Evolutionary conservation across 2,113 vertebrate species (phyloP), one percentile per base, ranked within the genome.

Genomic region (Apodemus speciosus): DNA sequence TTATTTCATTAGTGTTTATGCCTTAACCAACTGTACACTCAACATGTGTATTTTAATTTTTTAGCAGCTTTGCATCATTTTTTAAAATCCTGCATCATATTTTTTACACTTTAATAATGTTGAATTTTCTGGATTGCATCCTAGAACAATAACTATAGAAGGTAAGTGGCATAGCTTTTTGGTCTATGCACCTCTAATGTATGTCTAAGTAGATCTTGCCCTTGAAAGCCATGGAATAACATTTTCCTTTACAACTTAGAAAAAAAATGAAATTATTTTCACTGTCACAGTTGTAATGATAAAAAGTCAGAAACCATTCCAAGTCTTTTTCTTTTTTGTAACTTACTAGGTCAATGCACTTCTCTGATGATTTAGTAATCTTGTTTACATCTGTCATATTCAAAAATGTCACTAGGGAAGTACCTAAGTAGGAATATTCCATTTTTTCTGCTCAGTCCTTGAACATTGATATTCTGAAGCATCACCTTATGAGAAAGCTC

Each of bases 191-290:
- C 80, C 73, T 84, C 69, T 71, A 93, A 75, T 62, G 53, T 4
- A 2, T 69, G 23, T 68, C 5, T 68, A 7, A 21, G 4, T 30
- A 69, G 58, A 4, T 38, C 13, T 71, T 84, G 56, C 30, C 75
- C 95, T 93, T 94, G 66, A 85, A 60, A 76, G 79, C 85, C 85
- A 92, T 13, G 53, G 5, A 89, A 66, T 38, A 27, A 32, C 18
- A 80, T 86, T 92, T 97, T 95, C 62, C 73, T 91, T 89, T 88
- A 75, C 23, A 77, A 97, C 20, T 90, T 73, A 76, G 21, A 93
- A 90, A 88, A 77, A 56, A n/a, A n/a, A n/a, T 25, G 8, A 5
- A 15, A 14, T 21, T 23, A 27, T n/a, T 49, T n/a, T 27, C 32
- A 49, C 58, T 58, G 46, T 88, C 75, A 86, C 40, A 75, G 51